These are phyloP conservation scores for Poeciliopsis occidentalis DNA, from an alignment of 2,113 vertebrate species.

Conservation along the genomic window DNA sequence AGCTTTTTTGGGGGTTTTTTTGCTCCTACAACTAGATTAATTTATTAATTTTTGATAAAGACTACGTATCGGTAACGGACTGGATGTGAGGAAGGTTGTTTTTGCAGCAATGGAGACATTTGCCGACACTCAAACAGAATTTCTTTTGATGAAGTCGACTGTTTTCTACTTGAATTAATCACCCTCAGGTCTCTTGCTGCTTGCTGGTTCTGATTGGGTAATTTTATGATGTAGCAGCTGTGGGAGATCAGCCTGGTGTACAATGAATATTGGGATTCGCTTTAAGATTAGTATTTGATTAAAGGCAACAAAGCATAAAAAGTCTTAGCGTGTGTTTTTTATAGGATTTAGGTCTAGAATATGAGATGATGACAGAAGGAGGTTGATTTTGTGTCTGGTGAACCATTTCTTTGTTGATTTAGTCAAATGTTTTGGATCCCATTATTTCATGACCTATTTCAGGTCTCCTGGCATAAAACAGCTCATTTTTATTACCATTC, in stretches of 20 bases:
- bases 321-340: not conserved
- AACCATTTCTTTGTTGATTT: no score
- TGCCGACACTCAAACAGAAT: not conserved
- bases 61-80: not conserved
- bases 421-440: not conserved
- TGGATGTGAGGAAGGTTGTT: not conserved
- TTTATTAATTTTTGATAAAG: not conserved
- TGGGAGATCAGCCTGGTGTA: not conserved
- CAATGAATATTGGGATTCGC: not conserved
- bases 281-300: not conserved
- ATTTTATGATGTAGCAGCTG: conserved; percentile 7
- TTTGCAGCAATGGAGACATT: not conserved
- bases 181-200: not conserved
- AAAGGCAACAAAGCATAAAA: not conserved
- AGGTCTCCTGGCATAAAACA: not conserved
- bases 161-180: not conserved
- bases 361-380: no score
- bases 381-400: no score
- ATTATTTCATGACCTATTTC: not conserved
- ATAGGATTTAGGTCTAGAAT: not conserved
- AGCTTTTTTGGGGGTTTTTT: not conserved
- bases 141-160: not conserved
- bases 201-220: not conserved
- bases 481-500: not conserved
- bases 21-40: not conserved